Evolutionary conservation across 2,797 vertebrate genomes (phyloP), one percentile per base, ranked within the genome.

Genomic region (Xiphorhynchus erythropygius): DNA sequence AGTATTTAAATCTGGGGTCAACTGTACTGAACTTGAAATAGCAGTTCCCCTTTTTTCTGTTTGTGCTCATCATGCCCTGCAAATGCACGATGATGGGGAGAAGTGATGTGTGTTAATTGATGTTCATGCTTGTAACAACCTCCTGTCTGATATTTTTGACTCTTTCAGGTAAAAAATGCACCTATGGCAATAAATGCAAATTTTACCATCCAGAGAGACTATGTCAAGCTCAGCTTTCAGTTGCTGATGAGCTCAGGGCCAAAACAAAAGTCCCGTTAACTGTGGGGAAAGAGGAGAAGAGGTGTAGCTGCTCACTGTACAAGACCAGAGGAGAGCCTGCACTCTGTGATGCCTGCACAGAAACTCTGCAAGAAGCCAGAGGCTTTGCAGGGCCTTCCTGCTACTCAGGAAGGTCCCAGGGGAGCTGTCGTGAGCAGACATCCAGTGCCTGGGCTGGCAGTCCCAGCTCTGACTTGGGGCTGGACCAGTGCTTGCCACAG

Each of bases 121-220:
- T 2, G 0, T 2, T 18, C 32, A 8, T 64, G 49, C 32, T 41
- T 18, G 9, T 0, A 7, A 64, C 47, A 64, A 30, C 3, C 24
- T 89, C 44, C 32, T 14, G 10, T 15, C 47, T 52, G 44, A 28
- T 28, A 9, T 30, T 23, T 42, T 78, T 21, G 8, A 41, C 79
- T 82, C 49, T 96, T 97, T 67, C 92, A 99, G 99, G 98, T 70
- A 99, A 98, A 97, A 99, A 99, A 84, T 99, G 99, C 63, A 99
- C 99, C 8, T 99, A 99, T 13, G 99, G 99, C 50, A 97, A 98
- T 63, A 99, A 99, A 97, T 99, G 99, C 92, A 99, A 99, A 93
- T 99, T 98, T 97, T 99, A 98, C 91, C 99, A 99, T 69, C 98
- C 98, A 0, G 99, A 99, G 95, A 97, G 98, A 57, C 85, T 92